Percentiles rank a stretch among this genome's conserved stretches.
These are phyloP conservation scores for Gadus chalcogrammus DNA, from an alignment of 2,113 vertebrate species.

Conservation along the genomic window DNA sequence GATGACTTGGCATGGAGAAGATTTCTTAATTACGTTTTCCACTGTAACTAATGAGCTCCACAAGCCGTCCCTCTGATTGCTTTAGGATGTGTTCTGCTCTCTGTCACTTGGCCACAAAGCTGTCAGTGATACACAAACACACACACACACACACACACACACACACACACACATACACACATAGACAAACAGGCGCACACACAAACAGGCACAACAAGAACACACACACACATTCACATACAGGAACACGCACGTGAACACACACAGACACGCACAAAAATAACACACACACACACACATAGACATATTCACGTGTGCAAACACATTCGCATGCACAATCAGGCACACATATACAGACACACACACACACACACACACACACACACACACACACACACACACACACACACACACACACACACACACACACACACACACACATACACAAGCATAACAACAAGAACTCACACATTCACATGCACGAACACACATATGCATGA, in stretches of 20 bases:
- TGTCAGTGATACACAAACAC: conserved; percentile 19
- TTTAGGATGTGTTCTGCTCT: conserved; percentile 40
- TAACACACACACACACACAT: background rate
- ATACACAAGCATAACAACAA: too few relatives aligned
- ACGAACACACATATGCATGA: too few relatives aligned
- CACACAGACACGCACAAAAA: background rate
- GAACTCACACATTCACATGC: background rate
- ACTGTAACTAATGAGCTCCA: conserved; percentile 52
- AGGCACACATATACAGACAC: background rate
- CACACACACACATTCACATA: background rate
- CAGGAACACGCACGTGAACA: background rate
- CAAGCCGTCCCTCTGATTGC: conserved; percentile 50
- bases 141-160: background rate
- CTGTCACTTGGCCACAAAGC: conserved; percentile 28
- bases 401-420: too few relatives aligned
- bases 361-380: background rate
- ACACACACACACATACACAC: background rate
- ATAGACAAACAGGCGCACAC: background rate
- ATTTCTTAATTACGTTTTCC: conserved; percentile 57
- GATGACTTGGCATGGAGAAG: conserved; percentile 27
- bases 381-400: conserved; percentile 8
- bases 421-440: conserved; percentile 1
- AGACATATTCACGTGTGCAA: background rate
- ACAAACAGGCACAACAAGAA: background rate
- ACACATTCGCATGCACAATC: background rate